phyloP scores from a whole-genome alignment of 2,113 vertebrate species.

The Microcebus jonahi region DNA sequence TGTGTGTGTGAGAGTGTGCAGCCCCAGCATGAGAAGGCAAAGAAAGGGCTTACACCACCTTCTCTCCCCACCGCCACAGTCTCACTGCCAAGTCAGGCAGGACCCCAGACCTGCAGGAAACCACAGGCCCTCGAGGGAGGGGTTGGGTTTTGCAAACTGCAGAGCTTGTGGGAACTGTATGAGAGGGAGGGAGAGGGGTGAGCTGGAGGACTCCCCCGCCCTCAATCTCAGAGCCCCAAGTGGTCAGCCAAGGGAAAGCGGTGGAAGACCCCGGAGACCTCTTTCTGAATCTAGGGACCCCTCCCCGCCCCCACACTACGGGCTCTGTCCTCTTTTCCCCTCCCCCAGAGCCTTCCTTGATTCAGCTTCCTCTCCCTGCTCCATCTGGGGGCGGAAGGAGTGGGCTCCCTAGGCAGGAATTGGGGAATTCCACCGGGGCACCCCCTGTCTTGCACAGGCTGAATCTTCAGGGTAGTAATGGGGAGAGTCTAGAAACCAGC shows the following conservation, averaged over 20 bases:
- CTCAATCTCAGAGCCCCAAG: not conserved
- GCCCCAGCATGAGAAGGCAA: constrained; percentile 48
- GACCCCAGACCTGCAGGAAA: constrained; percentile 81
- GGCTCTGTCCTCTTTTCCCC: not conserved
- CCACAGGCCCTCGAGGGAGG: constrained; percentile 65
- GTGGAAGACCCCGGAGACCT: not conserved
- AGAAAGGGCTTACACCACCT: constrained; percentile 69
- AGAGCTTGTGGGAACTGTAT: constrained; percentile 52
- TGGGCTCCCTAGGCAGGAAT: not conserved
- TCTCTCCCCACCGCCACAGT: not conserved
- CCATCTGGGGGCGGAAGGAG: not conserved
- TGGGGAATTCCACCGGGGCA: not conserved
- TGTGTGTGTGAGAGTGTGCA: not conserved
- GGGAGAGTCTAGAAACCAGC: not conserved
- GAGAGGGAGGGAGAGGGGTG: not conserved
- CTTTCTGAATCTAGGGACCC: not conserved
- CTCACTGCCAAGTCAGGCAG: constrained; percentile 57
- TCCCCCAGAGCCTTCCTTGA: not conserved
- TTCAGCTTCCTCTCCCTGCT: constrained; percentile 60
- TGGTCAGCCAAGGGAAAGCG: not conserved
- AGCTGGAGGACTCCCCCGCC: not conserved
- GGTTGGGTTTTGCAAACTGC: constrained; percentile 72
- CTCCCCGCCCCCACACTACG: not conserved
- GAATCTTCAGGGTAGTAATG: not conserved
- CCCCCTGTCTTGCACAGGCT: not conserved